Conservation (phyloP, 1,140 invertebrate species). For the Anagrus nilaparvatae region DNA sequence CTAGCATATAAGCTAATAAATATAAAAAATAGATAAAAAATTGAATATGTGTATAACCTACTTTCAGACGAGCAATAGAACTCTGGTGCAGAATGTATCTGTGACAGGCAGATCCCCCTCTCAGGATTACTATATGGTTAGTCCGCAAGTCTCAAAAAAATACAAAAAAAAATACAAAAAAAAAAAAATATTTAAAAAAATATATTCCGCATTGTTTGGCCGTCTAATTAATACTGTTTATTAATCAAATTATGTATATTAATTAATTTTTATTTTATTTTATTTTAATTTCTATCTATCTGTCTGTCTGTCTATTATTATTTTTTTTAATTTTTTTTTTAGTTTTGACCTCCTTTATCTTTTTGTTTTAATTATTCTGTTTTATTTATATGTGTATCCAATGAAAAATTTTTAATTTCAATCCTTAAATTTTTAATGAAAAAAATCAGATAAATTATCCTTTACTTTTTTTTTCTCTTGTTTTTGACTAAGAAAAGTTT, state of each 20-base stretch:
- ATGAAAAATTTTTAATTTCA: slow-evolving; percentile 12
- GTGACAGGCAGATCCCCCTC: slow-evolving; percentile 46
- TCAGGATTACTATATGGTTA: slow-evolving; percentile 47
- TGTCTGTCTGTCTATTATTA: no score
- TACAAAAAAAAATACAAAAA: no score
- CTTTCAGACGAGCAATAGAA: slow-evolving; percentile 47
- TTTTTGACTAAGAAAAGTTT: slow-evolving; percentile 3
- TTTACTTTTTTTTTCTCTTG: no score
- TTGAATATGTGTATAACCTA: slow-evolving; percentile 44
- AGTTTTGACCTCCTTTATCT: slow-evolving; percentile 6
- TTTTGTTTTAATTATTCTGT: slow-evolving; percentile 17
- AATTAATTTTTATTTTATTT: slow-evolving; percentile 14
- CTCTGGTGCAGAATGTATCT: slow-evolving; percentile 47
- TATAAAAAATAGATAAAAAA: slow-evolving; percentile 38
- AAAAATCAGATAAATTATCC: slow-evolving; percentile 11
- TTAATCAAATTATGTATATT: slow-evolving; percentile 19
- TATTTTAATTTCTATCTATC: slow-evolving; percentile 12
- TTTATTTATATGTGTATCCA: slow-evolving; percentile 13
- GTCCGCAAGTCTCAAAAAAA: slow-evolving; percentile 39
- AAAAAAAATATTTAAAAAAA: no score
- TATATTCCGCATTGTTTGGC: slow-evolving; percentile 44
- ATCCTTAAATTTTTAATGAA: no score
- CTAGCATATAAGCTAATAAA: slow-evolving; percentile 18
- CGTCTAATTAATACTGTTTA: slow-evolving; percentile 32
- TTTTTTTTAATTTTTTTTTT: slow-evolving; percentile 6